Base-by-base conservation (phyloP, 1,140 invertebrate genomes). In the Phocides pigmalion region DNA sequence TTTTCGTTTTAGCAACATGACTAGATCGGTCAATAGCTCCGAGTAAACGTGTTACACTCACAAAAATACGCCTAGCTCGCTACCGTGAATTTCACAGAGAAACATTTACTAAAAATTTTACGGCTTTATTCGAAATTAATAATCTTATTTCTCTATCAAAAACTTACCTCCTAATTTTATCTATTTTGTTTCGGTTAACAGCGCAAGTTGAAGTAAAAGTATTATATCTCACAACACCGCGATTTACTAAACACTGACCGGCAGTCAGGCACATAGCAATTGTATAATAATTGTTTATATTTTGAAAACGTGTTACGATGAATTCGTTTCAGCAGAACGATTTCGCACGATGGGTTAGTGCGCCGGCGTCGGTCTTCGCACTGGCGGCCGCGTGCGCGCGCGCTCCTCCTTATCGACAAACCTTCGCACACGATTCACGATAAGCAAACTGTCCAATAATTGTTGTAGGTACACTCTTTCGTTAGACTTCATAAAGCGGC, bases 171-270 rank as follows among this genome's bases (percentile, higher is more conserved):
- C 22, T 17, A 65, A 59, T 22, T n/a, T 20, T n/a, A n/a, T 6
- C 28, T 42, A 9, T 56, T 68, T 72, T 63, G 39, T 58, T 70
- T 68, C 63, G 41, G 46, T 64, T 50, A 64, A 68, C 44, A 51
- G 66, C 76, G 79, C 70, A 72, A 68, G 61, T 76, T 76, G 66
- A 74, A 79, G 68, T 81, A 79, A 82, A 82, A 77, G 59, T 64
- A 76, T 78, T 75, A 47, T 62, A 75, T 76, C 76, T 79, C 77
- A 87, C 76, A 81, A 77, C 82, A 87, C 78, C 22, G 22, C 25
- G 79, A 79, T 87, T 87, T 84, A 79, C 64, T 68, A 88, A 90
- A 90, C 85, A 87, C 70, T 66, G 50, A 51, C 65, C 74, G 74
- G 64, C 64, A 70, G 62, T 73, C 62, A 71, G 62, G 77, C 67